Evolutionary conservation across 2,113 vertebrate genomes (phyloP).

Genomic region (Macroglossus sobrinus): DNA sequence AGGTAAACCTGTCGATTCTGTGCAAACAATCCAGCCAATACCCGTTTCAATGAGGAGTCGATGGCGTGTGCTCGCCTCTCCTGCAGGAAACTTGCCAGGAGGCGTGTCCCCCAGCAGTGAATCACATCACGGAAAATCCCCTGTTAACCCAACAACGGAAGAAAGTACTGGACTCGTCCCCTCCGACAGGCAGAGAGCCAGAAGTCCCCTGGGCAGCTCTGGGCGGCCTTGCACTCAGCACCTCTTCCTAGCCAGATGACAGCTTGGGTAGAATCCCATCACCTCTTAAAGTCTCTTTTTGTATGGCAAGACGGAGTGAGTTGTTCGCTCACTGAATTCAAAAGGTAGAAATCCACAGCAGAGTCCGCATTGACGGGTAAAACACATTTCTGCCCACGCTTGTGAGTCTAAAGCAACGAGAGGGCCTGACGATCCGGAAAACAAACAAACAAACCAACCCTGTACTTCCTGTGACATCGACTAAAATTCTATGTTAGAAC

Average conservation of each 20-base stretch:
- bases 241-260: too few relatives aligned
- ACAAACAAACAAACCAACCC: too few relatives aligned
- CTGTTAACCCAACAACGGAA: background rate
- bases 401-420: background rate
- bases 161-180: background rate
- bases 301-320: background rate
- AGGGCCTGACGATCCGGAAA: background rate
- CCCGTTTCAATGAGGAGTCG: background rate
- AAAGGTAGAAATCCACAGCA: background rate
- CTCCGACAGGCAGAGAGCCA: background rate
- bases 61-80: background rate
- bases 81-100: background rate
- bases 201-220: background rate
- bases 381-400: background rate
- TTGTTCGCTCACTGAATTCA: background rate
- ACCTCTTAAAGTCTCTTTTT: background rate
- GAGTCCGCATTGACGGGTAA: background rate
- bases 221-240: background rate
- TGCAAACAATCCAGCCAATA: background rate
- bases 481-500: background rate
- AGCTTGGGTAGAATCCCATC: background rate
- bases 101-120: background rate
- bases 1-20: background rate
- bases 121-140: background rate
- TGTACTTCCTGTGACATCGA: background rate